These are phyloP conservation scores for Leucophenga varia DNA, from an alignment of 1,140 invertebrate genomes.

Conservation along the genomic window DNA sequence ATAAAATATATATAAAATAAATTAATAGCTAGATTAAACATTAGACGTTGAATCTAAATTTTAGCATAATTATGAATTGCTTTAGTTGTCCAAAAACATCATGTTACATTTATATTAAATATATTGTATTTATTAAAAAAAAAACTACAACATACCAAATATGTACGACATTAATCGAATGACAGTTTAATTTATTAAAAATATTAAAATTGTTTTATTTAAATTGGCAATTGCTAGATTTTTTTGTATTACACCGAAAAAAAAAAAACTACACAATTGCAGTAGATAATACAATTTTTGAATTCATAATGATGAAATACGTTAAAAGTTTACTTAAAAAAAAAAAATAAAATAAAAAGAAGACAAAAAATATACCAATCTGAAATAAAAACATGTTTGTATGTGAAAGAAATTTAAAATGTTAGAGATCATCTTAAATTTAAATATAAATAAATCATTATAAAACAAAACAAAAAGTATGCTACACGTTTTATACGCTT, in stretches of 20 bases:
- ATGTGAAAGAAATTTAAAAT: slow-evolving; percentile 55
- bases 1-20: slow-evolving; percentile 5
- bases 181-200: no score
- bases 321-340: slow-evolving; percentile 16
- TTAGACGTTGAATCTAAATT: slow-evolving; percentile 45
- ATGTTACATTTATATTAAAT: slow-evolving; percentile 22
- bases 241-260: no score
- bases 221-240: no score
- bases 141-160: slow-evolving; percentile 12
- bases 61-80: slow-evolving; percentile 43
- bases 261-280: neutral
- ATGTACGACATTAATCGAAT: no score
- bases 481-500: no score
- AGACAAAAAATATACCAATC: no score
- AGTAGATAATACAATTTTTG: neutral
- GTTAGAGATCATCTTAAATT: slow-evolving; percentile 55
- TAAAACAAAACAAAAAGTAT: slow-evolving; percentile 70
- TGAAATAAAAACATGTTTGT: slow-evolving; percentile 52
- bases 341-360: neutral
- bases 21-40: slow-evolving; percentile 43
- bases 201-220: no score
- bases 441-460: slow-evolving; percentile 47
- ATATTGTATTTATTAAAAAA: slow-evolving; percentile 19
- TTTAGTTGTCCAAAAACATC: slow-evolving; percentile 33
- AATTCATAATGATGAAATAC: slow-evolving; percentile 28